Conservation (phyloP, 2,888 invertebrate species). For the Phymatocera aterrima region DNA sequence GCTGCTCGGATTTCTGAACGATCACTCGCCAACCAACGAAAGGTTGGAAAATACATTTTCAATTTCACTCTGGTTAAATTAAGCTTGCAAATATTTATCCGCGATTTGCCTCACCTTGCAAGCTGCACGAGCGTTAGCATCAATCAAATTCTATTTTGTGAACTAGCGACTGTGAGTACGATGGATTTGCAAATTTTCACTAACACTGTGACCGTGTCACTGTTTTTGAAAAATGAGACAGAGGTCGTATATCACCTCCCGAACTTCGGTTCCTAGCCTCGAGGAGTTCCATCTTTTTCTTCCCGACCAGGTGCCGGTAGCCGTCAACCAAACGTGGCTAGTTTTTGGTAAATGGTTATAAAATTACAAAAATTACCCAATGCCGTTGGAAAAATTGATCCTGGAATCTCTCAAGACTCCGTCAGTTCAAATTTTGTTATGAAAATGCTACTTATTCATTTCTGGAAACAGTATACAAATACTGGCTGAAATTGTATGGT, state of each 20-base stretch:
- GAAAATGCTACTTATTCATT: neutral
- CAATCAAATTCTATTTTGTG: slow-evolving; percentile 39
- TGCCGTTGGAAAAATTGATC: neutral
- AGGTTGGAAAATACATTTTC: slow-evolving; percentile 18
- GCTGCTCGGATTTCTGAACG: neutral
- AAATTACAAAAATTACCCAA: too few species aligned
- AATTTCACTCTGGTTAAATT: slow-evolving; percentile 35
- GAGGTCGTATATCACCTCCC: neutral
- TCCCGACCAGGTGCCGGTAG: neutral
- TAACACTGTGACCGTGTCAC: neutral
- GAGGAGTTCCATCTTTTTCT: neutral
- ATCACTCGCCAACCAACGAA: neutral
- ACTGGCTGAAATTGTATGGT: too few species aligned
- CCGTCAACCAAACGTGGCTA: neutral
- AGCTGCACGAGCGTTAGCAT: slow-evolving; percentile 12
- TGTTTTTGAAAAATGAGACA: neutral
- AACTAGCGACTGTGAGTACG: neutral
- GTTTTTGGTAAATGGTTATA: neutral
- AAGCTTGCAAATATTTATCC: slow-evolving; percentile 42
- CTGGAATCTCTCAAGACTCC: neutral
- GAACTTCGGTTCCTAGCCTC: too few species aligned
- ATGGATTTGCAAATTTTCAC: slow-evolving; percentile 18
- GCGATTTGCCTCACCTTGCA: slow-evolving; percentile 27
- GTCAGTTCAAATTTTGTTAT: neutral
- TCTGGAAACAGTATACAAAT: too few species aligned